Conservation (phyloP, 2,113 vertebrate species). For the Siphamia tubifer region DNA sequence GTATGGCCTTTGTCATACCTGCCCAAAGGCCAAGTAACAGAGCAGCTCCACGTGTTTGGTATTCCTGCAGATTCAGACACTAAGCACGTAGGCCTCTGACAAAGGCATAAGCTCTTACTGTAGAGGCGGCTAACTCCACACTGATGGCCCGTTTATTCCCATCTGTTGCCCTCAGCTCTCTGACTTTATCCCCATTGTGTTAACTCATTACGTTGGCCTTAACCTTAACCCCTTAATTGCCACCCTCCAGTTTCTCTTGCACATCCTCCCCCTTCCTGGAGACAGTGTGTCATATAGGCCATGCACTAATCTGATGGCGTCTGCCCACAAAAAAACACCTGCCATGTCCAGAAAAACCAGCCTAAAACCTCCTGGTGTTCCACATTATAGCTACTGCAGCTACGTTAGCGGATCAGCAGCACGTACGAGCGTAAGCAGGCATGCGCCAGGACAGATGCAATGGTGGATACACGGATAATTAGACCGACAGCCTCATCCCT, state of each 20-base stretch:
- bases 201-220: constrained; percentile 75
- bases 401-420: constrained; percentile 47
- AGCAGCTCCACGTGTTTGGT: too few species aligned
- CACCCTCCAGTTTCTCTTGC: constrained; percentile 67
- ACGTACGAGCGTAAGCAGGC: constrained; percentile 25
- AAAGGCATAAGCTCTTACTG: constrained; percentile 60
- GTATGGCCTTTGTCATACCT: too few species aligned
- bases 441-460: constrained; percentile 42
- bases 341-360: constrained; percentile 53
- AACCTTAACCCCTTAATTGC: constrained; percentile 77
- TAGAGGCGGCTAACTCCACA: constrained; percentile 48
- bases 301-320: constrained; percentile 74
- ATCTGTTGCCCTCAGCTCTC: constrained; percentile 76
- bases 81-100: constrained; percentile 39
- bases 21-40: too few species aligned
- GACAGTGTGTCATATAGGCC: constrained; percentile 69
- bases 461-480: constrained; percentile 47
- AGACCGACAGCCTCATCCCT: constrained; percentile 13
- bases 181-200: constrained; percentile 79
- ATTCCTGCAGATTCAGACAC: constrained; percentile 16
- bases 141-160: constrained; percentile 71
- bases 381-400: constrained; percentile 32
- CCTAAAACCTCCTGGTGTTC: constrained; percentile 50
- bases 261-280: constrained; percentile 51
- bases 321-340: constrained; percentile 76